phyloP scores from a whole-genome alignment of 2,797 vertebrate species.

The Buceros bicornis region DNA sequence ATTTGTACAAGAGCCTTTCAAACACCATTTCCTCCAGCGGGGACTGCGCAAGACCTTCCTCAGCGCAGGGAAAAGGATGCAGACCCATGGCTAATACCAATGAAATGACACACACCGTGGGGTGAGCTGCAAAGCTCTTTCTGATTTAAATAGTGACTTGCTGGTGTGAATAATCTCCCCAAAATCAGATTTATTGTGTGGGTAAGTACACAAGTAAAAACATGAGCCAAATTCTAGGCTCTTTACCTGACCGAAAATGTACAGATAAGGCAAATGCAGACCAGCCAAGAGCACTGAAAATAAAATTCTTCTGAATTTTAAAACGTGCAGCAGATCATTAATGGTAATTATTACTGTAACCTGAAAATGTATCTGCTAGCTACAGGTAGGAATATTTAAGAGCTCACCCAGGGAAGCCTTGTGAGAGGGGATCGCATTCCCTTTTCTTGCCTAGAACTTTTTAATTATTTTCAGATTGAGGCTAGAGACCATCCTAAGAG shows the following conservation, averaged over 20 bases:
- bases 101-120: accelerated
- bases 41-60: neutral
- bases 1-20: neutral
- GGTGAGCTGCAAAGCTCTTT: neutral
- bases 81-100: neutral
- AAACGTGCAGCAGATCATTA: neutral
- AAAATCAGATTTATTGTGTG: neutral
- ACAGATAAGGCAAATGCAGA: neutral
- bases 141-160: neutral
- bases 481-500: slow-evolving; percentile 19
- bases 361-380: neutral
- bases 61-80: accelerated
- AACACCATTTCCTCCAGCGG: neutral
- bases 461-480: slow-evolving; percentile 55
- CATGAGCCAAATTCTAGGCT: neutral
- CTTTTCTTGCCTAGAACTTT: slow-evolving; percentile 49
- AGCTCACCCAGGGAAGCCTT: neutral
- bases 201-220: neutral
- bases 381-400: neutral
- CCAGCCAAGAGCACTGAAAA: neutral
- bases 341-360: neutral
- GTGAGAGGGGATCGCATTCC: neutral
- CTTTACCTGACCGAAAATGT: neutral
- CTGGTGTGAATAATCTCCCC: neutral
- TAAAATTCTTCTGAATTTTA: neutral